These are phyloP conservation scores for Eupristina koningsbergeri DNA, from an alignment of 1,140 invertebrate genomes.

Conservation along the genomic window DNA sequence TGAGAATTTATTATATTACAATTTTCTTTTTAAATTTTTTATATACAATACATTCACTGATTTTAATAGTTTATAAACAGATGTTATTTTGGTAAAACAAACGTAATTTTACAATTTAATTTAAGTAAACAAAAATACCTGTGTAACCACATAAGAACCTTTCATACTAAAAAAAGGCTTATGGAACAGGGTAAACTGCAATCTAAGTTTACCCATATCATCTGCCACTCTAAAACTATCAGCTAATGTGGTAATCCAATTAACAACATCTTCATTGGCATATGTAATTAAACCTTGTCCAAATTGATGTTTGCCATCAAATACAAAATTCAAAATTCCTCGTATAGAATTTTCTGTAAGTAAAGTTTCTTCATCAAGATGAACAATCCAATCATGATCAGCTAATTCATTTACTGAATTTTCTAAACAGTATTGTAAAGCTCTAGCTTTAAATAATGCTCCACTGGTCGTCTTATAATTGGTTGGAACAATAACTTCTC, in stretches of 20 bases:
- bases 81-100: too few species aligned
- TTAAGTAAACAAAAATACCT: slow-evolving; percentile 75
- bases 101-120: background rate
- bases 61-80: too few species aligned
- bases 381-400: slow-evolving; percentile 97
- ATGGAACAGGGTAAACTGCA: slow-evolving; percentile 94
- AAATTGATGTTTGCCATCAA: slow-evolving; percentile 95
- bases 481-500: slow-evolving; percentile 90
- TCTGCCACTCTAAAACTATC: slow-evolving; percentile 97
- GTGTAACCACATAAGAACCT: slow-evolving; percentile 94
- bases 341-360: slow-evolving; percentile 92
- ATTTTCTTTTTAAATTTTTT: too few species aligned
- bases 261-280: slow-evolving; percentile 96
- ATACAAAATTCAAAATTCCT: slow-evolving; percentile 96
- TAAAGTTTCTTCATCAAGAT: slow-evolving; percentile 97
- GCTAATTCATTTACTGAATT: slow-evolving; percentile 89
- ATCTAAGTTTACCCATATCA: slow-evolving; percentile 95
- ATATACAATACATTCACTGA: too few species aligned
- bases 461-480: slow-evolving; percentile 91
- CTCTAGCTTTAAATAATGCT: slow-evolving; percentile 95
- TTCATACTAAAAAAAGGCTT: slow-evolving; percentile 98
- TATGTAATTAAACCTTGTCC: slow-evolving; percentile 99
- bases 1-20: too few species aligned
- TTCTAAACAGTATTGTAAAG: slow-evolving; percentile 96
- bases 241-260: slow-evolving; percentile 96